These are phyloP conservation scores for Macropodus opercularis DNA, from an alignment of 2,797 vertebrate species.

Conservation along the genomic window DNA sequence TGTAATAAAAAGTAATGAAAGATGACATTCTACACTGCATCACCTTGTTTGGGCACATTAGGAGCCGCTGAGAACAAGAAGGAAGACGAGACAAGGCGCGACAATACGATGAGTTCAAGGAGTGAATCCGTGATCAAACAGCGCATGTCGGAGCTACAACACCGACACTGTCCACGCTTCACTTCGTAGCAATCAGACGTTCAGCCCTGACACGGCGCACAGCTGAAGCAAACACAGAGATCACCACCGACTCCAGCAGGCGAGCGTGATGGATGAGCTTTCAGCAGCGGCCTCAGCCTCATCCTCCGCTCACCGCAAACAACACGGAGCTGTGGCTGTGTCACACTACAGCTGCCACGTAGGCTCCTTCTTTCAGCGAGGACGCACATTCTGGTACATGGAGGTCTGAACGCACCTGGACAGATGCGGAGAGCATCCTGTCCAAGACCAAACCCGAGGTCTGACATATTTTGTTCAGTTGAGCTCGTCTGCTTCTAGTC, in stretches of 20 bases:
- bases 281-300: constrained; percentile 26
- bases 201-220: constrained; percentile 40
- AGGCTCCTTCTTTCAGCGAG: constrained; percentile 5
- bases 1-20: background rate
- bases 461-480: background rate
- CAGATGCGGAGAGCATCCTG: background rate
- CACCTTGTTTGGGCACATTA: background rate
- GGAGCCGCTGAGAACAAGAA: background rate
- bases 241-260: constrained; percentile 36
- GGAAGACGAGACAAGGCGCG: constrained; percentile 1
- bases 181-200: constrained; percentile 39
- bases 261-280: constrained; percentile 63
- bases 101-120: background rate
- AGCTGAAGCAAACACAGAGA: constrained; percentile 51
- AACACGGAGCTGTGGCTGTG: constrained; percentile 3
- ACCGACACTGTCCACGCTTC: constrained; percentile 18
- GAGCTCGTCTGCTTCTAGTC: background rate
- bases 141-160: constrained; percentile 15
- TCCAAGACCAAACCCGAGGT: too few species aligned
- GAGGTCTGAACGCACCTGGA: background rate
- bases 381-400: constrained; percentile 20
- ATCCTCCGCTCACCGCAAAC: constrained; percentile 35
- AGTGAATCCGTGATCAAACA: constrained; percentile 17
- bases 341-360: constrained; percentile 25
- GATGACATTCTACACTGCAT: background rate